Evolutionary conservation across 1,140 invertebrate genomes (phyloP).

Genomic region (Platorchestia sp.): DNA sequence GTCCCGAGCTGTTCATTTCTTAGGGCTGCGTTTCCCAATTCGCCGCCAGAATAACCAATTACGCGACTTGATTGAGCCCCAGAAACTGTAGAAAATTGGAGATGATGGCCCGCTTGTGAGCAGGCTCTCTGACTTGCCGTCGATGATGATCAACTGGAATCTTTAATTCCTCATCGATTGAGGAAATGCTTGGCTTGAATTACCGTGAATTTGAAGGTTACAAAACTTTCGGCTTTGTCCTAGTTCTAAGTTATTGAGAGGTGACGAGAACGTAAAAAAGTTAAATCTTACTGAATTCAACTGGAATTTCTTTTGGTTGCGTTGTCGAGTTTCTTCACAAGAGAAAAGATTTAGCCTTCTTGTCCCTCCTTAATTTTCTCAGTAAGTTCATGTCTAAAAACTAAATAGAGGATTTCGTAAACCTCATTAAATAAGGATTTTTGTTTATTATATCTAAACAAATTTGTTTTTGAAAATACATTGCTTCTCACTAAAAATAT

Average conservation of each 20-base stretch:
- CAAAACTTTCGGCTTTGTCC: background rate
- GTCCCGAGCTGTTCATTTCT: background rate
- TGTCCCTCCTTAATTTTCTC: background rate
- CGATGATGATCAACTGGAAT: background rate
- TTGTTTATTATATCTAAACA: too few relatives aligned
- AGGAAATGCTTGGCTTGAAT: background rate
- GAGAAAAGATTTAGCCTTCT: background rate
- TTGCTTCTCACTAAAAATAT: too few relatives aligned
- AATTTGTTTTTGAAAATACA: too few relatives aligned
- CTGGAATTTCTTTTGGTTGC: background rate
- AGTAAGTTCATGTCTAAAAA: background rate
- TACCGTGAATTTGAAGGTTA: background rate
- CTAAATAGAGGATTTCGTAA: too few relatives aligned
- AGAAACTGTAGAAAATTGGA: background rate
- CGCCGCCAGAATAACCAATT: conserved; percentile 13
- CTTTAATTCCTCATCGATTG: background rate
- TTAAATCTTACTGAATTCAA: background rate
- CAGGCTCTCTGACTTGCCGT: background rate
- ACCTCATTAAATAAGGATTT: too few relatives aligned
- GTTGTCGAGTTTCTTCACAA: background rate
- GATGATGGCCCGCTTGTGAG: background rate
- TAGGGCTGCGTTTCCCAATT: background rate
- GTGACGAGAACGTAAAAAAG: background rate
- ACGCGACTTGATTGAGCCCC: conserved; percentile 11
- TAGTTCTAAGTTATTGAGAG: background rate